Conservation (phyloP, 2,113 vertebrate species). For the Larimichthys crocea region DNA sequence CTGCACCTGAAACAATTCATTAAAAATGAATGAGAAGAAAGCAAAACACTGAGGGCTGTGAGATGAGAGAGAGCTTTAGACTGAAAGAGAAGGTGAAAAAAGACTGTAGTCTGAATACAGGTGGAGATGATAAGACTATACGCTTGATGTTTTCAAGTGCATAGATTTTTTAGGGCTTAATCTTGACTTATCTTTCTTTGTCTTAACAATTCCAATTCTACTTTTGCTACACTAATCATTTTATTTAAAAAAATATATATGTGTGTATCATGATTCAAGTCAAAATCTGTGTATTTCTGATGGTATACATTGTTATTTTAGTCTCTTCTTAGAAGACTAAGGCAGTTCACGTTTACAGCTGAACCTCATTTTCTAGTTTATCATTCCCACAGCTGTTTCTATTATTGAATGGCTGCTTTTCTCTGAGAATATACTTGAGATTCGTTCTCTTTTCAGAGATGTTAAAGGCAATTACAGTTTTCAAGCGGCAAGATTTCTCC, state of each 20-base stretch:
- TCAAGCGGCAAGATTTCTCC: slow-evolving; percentile 71
- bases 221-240: neutral
- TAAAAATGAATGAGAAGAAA: slow-evolving; percentile 82
- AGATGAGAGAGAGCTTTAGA: slow-evolving; percentile 51
- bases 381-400: slow-evolving; percentile 53
- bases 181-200: neutral
- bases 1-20: slow-evolving; percentile 82
- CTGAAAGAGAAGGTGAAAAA: slow-evolving; percentile 18
- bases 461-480: slow-evolving; percentile 68
- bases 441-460: slow-evolving; percentile 61
- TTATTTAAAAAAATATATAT: no score
- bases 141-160: neutral
- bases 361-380: slow-evolving; percentile 11
- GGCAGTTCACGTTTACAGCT: slow-evolving; percentile 6
- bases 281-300: neutral
- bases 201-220: neutral
- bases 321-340: neutral
- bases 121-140: slow-evolving; percentile 13
- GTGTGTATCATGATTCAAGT: neutral
- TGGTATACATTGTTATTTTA: neutral
- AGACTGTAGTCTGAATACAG: slow-evolving; percentile 38
- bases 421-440: slow-evolving; percentile 47
- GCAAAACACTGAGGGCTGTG: slow-evolving; percentile 57
- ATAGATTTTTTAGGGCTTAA: neutral
- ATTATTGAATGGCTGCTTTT: slow-evolving; percentile 41